These are phyloP conservation scores for Macrochelys suwanniensis DNA, from an alignment of 2,797 vertebrate species.

Conservation along the genomic window DNA sequence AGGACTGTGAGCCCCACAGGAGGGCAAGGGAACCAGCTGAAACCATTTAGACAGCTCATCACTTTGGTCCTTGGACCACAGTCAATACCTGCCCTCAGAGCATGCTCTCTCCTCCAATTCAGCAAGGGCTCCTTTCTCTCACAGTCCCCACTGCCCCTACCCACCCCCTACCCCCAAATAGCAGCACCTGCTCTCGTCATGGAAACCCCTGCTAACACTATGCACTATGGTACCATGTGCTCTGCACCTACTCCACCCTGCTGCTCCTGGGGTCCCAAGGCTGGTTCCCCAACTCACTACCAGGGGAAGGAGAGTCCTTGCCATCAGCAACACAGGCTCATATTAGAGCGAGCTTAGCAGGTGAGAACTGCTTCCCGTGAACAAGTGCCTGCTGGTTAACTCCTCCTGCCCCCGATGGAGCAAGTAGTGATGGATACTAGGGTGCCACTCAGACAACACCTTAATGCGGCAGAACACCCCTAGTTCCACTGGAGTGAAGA, in stretches of 20 bases:
- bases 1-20: rapidly evolving
- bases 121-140: background rate
- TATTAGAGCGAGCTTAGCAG: background rate
- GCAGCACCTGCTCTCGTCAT: too few species aligned
- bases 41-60: background rate
- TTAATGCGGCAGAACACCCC: too few species aligned
- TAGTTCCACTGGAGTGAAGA: too few species aligned
- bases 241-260: background rate
- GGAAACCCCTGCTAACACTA: too few species aligned
- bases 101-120: too few species aligned
- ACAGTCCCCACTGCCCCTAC: background rate
- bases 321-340: rapidly evolving
- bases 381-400: too few species aligned
- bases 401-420: too few species aligned
- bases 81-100: too few species aligned
- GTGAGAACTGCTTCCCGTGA: rapidly evolving
- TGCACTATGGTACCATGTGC: too few species aligned
- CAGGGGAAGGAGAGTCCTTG: background rate
- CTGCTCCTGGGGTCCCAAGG: background rate
- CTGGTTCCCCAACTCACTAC: background rate
- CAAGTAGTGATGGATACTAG: too few species aligned
- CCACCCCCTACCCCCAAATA: rapidly evolving
- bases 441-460: too few species aligned
- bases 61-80: background rate
- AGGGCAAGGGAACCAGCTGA: background rate